Evolutionary conservation across 2,797 vertebrate species (phyloP), one percentile per base, ranked within the genome.

Genomic region (Uromys caudimaculatus): DNA sequence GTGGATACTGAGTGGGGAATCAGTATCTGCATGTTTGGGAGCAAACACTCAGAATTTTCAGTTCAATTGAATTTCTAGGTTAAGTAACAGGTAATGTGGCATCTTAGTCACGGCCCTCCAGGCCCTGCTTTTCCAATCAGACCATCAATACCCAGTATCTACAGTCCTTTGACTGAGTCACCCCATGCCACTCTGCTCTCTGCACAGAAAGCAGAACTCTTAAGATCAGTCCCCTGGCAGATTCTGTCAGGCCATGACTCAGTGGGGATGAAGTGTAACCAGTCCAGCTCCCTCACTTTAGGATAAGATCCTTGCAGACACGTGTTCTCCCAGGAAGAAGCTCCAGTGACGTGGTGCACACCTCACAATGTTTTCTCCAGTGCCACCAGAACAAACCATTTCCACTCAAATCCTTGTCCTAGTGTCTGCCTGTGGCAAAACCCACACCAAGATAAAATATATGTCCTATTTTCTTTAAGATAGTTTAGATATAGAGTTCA

Each of bases 391-490:
- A 14, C 24, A 64, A 88, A 76, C 16, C 35, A 3, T 73, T 79
- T 84, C 44, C 24, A 9, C 47, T 71, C 8, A 1, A 35, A 54
- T 78, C 29, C 56, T 87, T 60, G 64, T 38, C 41, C 71, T 23
- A 3, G 14, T 14, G 35, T 67, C 79, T 71, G 58, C 79, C 67
- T 79, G 27, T 60, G 71, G 52, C n/a, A 27, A 95, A 92, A 87
- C 23, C 4, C 41, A 44, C 44, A 90, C 23, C 67, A 52, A 83
- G 44, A 52, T 19, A 60, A 73, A 78, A 56, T 89, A 52, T 29
- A 56, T 41, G 52, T 56, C 47, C 58, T 71, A 50, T 89, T 90
- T 95, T 32, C 69, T 69, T 93, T 83, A 90, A 62, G 38, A 50
- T 90, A 52, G 6, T 85, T 62, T 78, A 81, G n/a, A 56, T 38